Evolutionary conservation across 2,797 vertebrate species (phyloP).

Genomic region (Anabas testudineus): DNA sequence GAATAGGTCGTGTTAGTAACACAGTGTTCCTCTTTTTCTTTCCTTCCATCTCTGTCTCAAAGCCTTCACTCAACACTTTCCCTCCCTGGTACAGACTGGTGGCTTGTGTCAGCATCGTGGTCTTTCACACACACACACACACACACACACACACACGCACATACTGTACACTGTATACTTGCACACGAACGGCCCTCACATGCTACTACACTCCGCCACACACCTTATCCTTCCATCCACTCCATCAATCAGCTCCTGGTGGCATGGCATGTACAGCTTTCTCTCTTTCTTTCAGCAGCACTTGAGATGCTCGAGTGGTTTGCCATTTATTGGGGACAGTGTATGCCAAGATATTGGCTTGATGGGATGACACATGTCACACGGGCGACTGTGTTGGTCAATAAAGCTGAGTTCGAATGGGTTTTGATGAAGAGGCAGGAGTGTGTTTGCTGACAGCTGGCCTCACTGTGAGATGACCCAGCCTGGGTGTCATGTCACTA

Average conservation of each 20-base stretch:
- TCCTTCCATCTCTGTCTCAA: conserved; percentile 52
- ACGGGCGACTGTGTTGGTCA: conserved; percentile 73
- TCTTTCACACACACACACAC: conserved; percentile 23
- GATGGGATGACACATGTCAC: conserved; percentile 75
- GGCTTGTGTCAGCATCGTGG: conserved; percentile 65
- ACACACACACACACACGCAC: conserved; percentile 15
- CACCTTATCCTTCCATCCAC: conserved; percentile 52
- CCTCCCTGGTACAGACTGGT: conserved; percentile 76
- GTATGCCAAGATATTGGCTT: conserved; percentile 66
- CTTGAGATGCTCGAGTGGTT: conserved; percentile 63
- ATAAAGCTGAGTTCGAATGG: conserved; percentile 75
- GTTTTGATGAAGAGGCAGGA: conserved; percentile 78
- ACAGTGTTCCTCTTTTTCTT: conserved; percentile 70
- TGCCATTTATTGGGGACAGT: conserved; percentile 69
- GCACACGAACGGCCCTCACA: conserved; percentile 20
- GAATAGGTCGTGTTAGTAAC: conserved; percentile 69
- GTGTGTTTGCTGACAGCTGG: conserved; percentile 80
- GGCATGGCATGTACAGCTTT: conserved; percentile 60
- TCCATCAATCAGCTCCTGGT: conserved; percentile 59
- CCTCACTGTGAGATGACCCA: conserved; percentile 77
- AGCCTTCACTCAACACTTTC: conserved; percentile 61
- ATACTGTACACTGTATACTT: conserved; percentile 4
- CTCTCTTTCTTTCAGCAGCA: conserved; percentile 55
- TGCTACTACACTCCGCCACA: conserved; percentile 28
- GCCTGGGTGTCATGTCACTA: conserved; percentile 75